A percentile compares a stretch with the other conserved stretches of the same genome.
Conservation (phyloP, 2,797 vertebrate species). For the Micromesistius poutassou region DNA sequence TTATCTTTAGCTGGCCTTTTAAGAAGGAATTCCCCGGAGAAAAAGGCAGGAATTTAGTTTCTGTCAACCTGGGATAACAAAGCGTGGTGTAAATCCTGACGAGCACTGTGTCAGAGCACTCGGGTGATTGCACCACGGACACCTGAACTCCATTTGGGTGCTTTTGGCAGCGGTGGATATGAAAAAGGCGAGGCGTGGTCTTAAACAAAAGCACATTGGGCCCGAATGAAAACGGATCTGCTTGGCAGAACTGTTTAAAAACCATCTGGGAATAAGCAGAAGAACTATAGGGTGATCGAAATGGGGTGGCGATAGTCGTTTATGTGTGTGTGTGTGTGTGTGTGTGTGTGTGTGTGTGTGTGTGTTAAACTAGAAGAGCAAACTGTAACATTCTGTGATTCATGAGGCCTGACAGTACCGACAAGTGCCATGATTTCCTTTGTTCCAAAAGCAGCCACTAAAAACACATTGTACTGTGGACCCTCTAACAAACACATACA, state of each 20-base stretch:
- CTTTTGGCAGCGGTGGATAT: constrained; percentile 8
- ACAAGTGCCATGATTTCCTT: constrained; percentile 42
- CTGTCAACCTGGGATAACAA: background rate
- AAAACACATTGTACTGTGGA: constrained; percentile 18
- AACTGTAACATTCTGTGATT: constrained; percentile 50
- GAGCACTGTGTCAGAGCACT: background rate
- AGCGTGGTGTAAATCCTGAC: background rate
- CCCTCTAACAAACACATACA: background rate
- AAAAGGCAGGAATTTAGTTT: constrained; percentile 1
- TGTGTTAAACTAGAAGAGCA: constrained; percentile 8
- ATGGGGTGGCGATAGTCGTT: background rate
- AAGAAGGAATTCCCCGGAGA: background rate
- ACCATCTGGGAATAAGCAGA: background rate
- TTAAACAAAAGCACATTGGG: background rate
- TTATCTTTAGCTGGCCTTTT: background rate
- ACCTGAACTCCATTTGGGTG: constrained; percentile 6
- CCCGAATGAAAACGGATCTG: constrained; percentile 3
- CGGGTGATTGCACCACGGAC: background rate
- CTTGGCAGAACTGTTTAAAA: constrained; percentile 5
- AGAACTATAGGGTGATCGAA: constrained; percentile 8
- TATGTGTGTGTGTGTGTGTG: constrained; percentile 30
- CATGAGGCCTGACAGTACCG: constrained; percentile 58
- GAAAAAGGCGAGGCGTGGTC: constrained; percentile 5
- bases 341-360: constrained; percentile 14
- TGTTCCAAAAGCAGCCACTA: constrained; percentile 48